Conservation (phyloP, 2,113 vertebrate genomes). For the Arvicanthis niloticus region DNA sequence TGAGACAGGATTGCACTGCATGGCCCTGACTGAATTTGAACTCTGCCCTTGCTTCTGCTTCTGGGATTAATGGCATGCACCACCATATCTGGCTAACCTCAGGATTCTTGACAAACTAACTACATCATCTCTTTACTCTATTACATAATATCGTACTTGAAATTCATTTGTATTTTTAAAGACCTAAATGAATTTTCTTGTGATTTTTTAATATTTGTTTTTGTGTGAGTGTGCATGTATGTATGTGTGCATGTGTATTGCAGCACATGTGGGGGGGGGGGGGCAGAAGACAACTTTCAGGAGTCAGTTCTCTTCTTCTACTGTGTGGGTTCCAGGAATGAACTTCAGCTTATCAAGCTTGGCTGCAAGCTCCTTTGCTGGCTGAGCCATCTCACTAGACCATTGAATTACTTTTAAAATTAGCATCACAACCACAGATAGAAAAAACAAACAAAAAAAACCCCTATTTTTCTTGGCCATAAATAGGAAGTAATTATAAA, state of each 20-base stretch:
- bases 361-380: background rate
- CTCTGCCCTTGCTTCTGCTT: background rate
- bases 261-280: background rate
- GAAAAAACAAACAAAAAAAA: background rate
- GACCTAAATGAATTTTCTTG: background rate
- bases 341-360: background rate
- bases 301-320: background rate
- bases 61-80: background rate
- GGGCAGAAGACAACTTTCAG: background rate
- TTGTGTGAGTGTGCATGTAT: too few relatives aligned
- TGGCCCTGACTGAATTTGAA: background rate
- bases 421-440: background rate
- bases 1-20: background rate
- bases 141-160: constrained; percentile 33
- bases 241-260: background rate
- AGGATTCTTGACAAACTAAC: background rate
- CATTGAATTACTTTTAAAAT: background rate
- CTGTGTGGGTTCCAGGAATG: background rate
- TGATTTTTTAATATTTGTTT: background rate
- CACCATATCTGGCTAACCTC: background rate
- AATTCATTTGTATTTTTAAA: constrained; percentile 40
- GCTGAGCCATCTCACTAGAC: background rate
- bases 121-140: background rate
- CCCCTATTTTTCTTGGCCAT: background rate
- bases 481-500: constrained; percentile 42